phyloP scores from a whole-genome alignment of 1,140 invertebrate species.

The Scaptomyza graminum region DNA sequence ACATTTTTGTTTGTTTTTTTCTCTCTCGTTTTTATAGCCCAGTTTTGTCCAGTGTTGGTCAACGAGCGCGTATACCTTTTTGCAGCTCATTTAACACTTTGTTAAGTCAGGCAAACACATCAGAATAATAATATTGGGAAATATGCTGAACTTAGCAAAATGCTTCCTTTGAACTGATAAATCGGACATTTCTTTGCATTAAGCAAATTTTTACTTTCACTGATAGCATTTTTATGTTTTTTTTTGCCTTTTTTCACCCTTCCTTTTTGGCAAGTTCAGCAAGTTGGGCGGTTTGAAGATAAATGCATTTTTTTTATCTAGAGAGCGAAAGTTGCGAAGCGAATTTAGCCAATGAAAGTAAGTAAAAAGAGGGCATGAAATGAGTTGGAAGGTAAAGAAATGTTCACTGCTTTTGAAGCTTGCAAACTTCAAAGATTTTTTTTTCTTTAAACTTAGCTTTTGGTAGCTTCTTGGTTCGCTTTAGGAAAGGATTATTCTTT shows the following conservation, averaged over 20 bases:
- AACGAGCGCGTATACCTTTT: constrained; percentile 22
- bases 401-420: constrained; percentile 1
- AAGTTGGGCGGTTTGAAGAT: constrained; percentile 18
- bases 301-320: constrained; percentile 51
- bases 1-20: constrained; percentile 49
- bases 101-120: constrained; percentile 35
- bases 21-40: constrained; percentile 4
- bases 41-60: constrained; percentile 31
- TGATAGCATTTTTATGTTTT: constrained; percentile 28
- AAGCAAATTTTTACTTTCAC: constrained; percentile 37
- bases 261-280: constrained; percentile 27
- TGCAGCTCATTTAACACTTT: constrained; percentile 53
- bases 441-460: background rate
- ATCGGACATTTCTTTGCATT: constrained; percentile 34
- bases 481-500: too few species aligned
- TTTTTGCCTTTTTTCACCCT: background rate
- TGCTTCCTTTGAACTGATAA: constrained; percentile 21
- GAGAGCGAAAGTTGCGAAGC: constrained; percentile 31
- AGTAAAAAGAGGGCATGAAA: background rate
- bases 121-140: constrained; percentile 23
- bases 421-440: background rate
- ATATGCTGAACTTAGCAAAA: constrained; percentile 29
- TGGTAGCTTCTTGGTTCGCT: too few species aligned
- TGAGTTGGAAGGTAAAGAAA: constrained; percentile 5
- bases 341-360: constrained; percentile 13